Conservation (phyloP, 2,888 invertebrate genomes). For the Hipparchia sbordonii region DNA sequence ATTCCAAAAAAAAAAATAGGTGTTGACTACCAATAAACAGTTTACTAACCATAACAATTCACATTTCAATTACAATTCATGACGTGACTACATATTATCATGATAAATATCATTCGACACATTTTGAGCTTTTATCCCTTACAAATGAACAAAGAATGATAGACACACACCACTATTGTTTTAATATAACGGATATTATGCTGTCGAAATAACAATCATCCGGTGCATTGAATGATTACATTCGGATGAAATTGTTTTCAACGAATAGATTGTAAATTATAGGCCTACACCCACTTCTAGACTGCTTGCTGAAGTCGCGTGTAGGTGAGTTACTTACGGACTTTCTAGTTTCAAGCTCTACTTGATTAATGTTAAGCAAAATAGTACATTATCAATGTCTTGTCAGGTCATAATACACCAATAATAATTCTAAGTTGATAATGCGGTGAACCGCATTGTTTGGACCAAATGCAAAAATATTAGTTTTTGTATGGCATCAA, state of each 20-base stretch:
- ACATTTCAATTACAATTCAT: background rate
- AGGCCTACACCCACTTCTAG: constrained; percentile 26
- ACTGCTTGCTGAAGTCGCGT: constrained; percentile 24
- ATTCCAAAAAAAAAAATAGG: background rate
- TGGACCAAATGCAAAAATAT: too few relatives aligned
- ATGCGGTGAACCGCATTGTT: too few relatives aligned
- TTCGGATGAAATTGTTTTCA: constrained; percentile 33
- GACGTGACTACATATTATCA: background rate
- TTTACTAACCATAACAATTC: too few relatives aligned
- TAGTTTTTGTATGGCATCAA: too few relatives aligned
- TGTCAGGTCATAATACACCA: constrained; percentile 32
- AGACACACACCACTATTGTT: constrained; percentile 60
- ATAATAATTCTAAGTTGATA: background rate
- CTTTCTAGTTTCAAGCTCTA: constrained; percentile 33
- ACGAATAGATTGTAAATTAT: constrained; percentile 32
- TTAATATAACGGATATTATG: constrained; percentile 54
- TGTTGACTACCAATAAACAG: too few relatives aligned
- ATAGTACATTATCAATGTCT: constrained; percentile 36
- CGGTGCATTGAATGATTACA: constrained; percentile 40
- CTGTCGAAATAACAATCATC: constrained; percentile 43
- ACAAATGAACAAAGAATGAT: constrained; percentile 55
- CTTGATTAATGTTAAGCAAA: constrained; percentile 35
- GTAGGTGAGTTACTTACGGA: constrained; percentile 29
- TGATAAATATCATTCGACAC: background rate
- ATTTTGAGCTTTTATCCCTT: constrained; percentile 55